Evolutionary conservation across 2,888 invertebrate genomes (phyloP).

Genomic region (Muschampia plurimacula): DNA sequence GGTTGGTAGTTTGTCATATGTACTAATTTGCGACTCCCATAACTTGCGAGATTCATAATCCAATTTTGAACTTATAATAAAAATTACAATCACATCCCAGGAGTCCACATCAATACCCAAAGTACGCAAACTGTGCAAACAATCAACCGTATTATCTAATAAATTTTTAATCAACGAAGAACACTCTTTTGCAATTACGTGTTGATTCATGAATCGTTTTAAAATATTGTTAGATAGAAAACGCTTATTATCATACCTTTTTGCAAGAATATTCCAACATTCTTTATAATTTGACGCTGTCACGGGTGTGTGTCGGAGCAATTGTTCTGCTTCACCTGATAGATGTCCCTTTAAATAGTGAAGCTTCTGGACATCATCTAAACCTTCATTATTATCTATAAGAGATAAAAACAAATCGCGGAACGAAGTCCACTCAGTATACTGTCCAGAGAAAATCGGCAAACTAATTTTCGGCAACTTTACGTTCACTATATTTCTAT

Average conservation of each 20-base stretch:
- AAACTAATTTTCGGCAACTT: conserved; percentile 40
- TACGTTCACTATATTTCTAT: conserved; percentile 5
- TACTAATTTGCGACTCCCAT: conserved; percentile 1
- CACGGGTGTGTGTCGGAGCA: conserved; percentile 31
- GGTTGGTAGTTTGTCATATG: not conserved
- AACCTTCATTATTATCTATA: conserved; percentile 32
- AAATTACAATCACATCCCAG: not conserved
- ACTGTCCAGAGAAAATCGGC: conserved; percentile 37
- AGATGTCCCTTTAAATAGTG: conserved; percentile 39
- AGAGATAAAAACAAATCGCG: conserved; percentile 41
- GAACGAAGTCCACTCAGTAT: conserved; percentile 40
- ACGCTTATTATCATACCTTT: conserved; percentile 46
- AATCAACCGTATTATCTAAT: not conserved
- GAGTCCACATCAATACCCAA: not conserved
- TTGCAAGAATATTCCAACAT: conserved; percentile 43
- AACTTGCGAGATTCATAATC: not conserved
- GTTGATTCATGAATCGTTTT: conserved; percentile 34
- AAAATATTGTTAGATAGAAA: conserved; percentile 44
- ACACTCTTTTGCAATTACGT: not conserved
- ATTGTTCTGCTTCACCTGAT: conserved; percentile 36
- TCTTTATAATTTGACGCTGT: conserved; percentile 43
- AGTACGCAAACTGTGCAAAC: not conserved
- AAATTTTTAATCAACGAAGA: not conserved
- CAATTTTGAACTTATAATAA: not conserved
- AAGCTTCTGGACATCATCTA: conserved; percentile 40